Conservation (phyloP, 1,140 invertebrate genomes). For the Sinonovacula constricta region DNA sequence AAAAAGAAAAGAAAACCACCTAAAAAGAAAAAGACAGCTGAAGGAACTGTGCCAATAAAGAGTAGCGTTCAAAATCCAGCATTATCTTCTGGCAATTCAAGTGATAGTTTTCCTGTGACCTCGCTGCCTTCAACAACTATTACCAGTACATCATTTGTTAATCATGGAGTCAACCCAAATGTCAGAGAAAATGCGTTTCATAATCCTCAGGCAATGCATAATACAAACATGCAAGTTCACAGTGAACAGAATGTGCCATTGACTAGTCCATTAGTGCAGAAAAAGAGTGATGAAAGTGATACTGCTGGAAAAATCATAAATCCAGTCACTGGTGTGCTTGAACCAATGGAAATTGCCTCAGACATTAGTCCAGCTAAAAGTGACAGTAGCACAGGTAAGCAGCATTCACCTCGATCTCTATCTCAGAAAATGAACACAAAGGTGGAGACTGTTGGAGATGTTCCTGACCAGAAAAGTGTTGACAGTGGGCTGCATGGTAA, state of each 20-base stretch:
- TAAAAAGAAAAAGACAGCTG: conserved; percentile 58
- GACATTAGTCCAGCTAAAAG: conserved; percentile 67
- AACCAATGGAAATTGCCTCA: conserved; percentile 82
- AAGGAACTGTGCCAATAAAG: conserved; percentile 68
- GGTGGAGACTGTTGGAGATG: background rate
- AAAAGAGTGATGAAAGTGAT: conserved; percentile 75
- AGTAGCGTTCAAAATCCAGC: conserved; percentile 58
- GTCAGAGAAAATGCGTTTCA: conserved; percentile 39
- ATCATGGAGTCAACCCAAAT: conserved; percentile 24
- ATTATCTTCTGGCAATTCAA: conserved; percentile 22
- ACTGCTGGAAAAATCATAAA: conserved; percentile 87
- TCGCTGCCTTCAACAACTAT: conserved; percentile 4
- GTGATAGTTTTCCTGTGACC: background rate
- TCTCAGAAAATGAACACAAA: background rate
- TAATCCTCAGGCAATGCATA: conserved; percentile 43
- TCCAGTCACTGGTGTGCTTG: conserved; percentile 90
- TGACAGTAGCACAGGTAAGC: conserved; percentile 53
- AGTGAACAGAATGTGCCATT: conserved; percentile 48
- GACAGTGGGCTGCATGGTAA: background rate
- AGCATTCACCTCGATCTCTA: conserved; percentile 55
- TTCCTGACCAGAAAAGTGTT: background rate
- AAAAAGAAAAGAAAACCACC: conserved; percentile 69
- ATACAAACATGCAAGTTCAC: conserved; percentile 17
- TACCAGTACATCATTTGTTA: conserved; percentile 12
- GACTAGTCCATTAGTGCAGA: conserved; percentile 31